Evolutionary conservation across 2,113 vertebrate genomes (phyloP).

Genomic region (Syrrhaptes paradoxus): DNA sequence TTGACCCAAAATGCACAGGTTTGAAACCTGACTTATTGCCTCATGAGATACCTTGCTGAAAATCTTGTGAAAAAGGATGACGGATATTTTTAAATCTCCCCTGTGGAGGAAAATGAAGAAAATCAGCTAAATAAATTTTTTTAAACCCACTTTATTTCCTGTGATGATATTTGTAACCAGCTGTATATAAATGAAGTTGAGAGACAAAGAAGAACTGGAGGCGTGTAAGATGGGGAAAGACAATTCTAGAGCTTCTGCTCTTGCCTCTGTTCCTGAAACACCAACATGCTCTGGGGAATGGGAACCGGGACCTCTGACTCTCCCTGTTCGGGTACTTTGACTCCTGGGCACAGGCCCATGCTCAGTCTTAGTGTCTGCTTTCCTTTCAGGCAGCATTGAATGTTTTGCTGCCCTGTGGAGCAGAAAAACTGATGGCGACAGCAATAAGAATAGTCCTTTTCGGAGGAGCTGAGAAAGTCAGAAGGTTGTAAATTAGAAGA

Average conservation of each 20-base stretch:
- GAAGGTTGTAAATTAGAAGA: neutral
- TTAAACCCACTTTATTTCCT: neutral
- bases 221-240: neutral
- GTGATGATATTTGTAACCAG: neutral
- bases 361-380: neutral
- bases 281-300: rapidly evolving
- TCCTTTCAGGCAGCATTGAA: neutral
- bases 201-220: neutral
- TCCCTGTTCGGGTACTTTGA: rapidly evolving
- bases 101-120: neutral
- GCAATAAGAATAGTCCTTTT: neutral
- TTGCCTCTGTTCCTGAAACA: neutral
- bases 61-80: neutral
- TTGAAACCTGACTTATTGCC: neutral
- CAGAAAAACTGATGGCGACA: neutral
- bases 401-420: neutral
- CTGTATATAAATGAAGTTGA: neutral
- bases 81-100: neutral
- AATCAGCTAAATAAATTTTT: neutral
- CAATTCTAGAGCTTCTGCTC: neutral
- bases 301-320: neutral
- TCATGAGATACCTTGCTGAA: neutral
- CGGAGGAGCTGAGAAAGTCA: neutral
- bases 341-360: neutral
- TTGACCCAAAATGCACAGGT: neutral